phyloP scores from a whole-genome alignment of 2,113 vertebrate genomes.

The Macquaria ambigua region DNA sequence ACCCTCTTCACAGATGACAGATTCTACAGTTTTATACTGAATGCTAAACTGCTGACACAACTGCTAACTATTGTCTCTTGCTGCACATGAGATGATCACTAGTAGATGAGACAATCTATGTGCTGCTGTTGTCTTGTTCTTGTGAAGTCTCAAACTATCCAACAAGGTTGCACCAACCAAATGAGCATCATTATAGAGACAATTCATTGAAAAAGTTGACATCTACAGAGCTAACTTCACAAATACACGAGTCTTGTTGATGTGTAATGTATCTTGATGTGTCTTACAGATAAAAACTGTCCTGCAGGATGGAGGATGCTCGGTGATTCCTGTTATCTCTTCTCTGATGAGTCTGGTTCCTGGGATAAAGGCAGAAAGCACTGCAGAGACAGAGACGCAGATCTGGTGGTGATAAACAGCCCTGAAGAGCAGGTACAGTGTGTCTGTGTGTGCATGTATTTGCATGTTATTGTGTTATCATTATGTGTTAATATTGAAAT shows the following conservation, averaged over 20 bases:
- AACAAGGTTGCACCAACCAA: too few relatives aligned
- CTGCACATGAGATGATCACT: too few relatives aligned
- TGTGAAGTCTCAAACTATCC: too few relatives aligned
- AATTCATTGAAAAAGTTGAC: too few relatives aligned
- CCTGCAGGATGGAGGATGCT: conserved; percentile 42
- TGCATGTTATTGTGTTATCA: too few relatives aligned
- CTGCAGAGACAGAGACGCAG: conserved; percentile 28
- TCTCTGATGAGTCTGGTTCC: conserved; percentile 12
- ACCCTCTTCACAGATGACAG: too few relatives aligned
- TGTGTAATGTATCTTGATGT: not conserved
- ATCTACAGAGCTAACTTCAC: not conserved
- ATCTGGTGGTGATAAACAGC: conserved; percentile 55
- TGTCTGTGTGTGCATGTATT: not conserved
- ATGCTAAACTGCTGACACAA: too few relatives aligned
- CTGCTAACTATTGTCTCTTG: too few relatives aligned
- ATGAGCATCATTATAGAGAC: too few relatives aligned
- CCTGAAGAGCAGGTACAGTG: conserved; percentile 33
- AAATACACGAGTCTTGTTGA: not conserved
- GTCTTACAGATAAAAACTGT: conserved; percentile 12
- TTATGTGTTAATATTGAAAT: not conserved
- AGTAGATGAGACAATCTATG: too few relatives aligned
- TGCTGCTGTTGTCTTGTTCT: too few relatives aligned
- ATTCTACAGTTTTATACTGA: too few relatives aligned
- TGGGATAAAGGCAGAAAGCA: conserved; percentile 36
- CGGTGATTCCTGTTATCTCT: conserved; percentile 30